Conservation (phyloP, 2,888 invertebrate species). For the Glomeris marginata region DNA sequence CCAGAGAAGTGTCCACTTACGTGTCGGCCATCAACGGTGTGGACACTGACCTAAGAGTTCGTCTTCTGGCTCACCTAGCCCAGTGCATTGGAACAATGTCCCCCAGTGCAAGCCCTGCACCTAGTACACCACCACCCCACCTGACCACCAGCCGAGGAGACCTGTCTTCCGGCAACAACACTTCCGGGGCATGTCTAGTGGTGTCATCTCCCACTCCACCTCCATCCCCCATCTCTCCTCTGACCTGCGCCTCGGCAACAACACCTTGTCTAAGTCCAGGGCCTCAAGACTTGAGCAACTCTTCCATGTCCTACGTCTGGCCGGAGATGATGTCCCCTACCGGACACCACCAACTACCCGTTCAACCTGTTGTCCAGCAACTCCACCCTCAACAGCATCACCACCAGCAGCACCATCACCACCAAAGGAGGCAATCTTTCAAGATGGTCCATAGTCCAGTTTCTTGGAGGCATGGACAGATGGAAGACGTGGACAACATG, state of each 20-base stretch:
- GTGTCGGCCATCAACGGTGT: constrained; percentile 19
- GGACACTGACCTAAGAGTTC: constrained; percentile 20
- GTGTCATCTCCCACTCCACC: constrained; percentile 10
- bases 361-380: too few relatives aligned
- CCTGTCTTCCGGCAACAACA: neutral
- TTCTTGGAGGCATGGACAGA: too few relatives aligned
- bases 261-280: neutral
- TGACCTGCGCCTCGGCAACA: neutral
- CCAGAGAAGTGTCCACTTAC: constrained; percentile 23
- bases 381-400: too few relatives aligned
- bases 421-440: too few relatives aligned
- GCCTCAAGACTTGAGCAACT: neutral
- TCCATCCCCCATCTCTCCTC: constrained; percentile 8
- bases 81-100: constrained; percentile 16
- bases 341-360: too few relatives aligned
- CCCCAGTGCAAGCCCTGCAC: neutral
- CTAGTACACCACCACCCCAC: neutral
- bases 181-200: neutral
- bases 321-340: neutral
- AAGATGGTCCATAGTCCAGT: too few relatives aligned
- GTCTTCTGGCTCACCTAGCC: constrained; percentile 23
- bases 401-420: too few relatives aligned
- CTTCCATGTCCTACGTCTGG: neutral
- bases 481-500: too few relatives aligned
- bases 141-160: neutral